Base-by-base conservation (phyloP, 1,140 invertebrate species). In the Aphidius ervi region DNA sequence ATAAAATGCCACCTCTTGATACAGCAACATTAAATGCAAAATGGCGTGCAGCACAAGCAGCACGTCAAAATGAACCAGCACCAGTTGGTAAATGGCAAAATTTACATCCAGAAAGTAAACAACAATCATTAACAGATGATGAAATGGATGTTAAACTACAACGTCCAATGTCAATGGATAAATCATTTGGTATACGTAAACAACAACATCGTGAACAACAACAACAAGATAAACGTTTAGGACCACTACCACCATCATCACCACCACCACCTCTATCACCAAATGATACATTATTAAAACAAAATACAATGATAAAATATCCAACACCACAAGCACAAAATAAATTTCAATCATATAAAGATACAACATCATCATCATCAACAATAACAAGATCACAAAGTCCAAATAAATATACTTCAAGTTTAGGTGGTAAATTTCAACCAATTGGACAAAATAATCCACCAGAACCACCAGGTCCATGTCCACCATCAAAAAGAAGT, bases 251-350 rank as follows among this genome's bases (percentile, higher is more conserved):
- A 74, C 41, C 78, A 68, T 16, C 76, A 67, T 72, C 81, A 2
- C 79, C 81, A 4, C 80, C 81, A 5, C 79, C 81, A 4, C 79
- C 82, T 5, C 50, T 71, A 9, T 73, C 77, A 6, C 80, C 81
- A 5, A 37, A 79, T 68, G 56, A 81, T 59, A 68, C 61, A 46
- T 58, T 62, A 9, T 43, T 57, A 9, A 48, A 49, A 37, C 52
- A 82, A 69, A 63, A 74, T 73, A 41, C 74, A 43, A 65, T 83
- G 56, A 64, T 79, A 0, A 79, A 79, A 40, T 80, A 80, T 58
- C 75, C 78, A 0, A 68, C 73, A 0, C 77, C 75, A 7, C 75
- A 77, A 39, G 68, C 76, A 0, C 77, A 74, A 8, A 77, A 70
- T 16, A 79, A 79, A 53, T 80, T 77, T 46, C 70, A 70, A 9